Evolutionary conservation across 2,888 invertebrate genomes (phyloP).

Genomic region (Antitype chi): DNA sequence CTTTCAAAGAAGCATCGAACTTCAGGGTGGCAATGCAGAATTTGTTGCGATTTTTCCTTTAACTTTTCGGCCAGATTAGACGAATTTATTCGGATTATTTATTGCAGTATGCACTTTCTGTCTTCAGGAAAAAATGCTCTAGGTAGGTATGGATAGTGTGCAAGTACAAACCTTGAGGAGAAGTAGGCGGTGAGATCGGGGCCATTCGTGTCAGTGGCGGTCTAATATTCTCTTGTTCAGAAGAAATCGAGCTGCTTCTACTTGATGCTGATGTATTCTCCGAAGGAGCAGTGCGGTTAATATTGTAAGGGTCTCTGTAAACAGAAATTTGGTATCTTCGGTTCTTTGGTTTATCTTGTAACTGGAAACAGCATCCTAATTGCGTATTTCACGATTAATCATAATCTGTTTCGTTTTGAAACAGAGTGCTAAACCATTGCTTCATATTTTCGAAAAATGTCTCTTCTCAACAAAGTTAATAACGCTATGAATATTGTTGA

Average conservation of each 20-base stretch:
- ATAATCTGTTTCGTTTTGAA: too few species aligned
- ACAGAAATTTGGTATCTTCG: neutral
- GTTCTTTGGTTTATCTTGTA: too few species aligned
- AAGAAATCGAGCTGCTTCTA: constrained; percentile 87
- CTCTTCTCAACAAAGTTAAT: too few species aligned
- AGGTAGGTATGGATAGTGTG: too few species aligned
- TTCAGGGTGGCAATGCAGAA: neutral
- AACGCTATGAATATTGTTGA: too few species aligned
- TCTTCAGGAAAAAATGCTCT: neutral
- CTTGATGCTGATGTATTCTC: constrained; percentile 86
- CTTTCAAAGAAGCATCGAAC: neutral
- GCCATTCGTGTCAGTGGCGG: constrained; percentile 87
- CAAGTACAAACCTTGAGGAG: constrained; percentile 81
- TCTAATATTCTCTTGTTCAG: constrained; percentile 86
- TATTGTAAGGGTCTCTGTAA: constrained; percentile 71
- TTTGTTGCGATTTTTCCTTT: neutral
- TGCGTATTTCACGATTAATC: too few species aligned
- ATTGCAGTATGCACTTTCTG: neutral
- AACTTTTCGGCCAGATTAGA: neutral
- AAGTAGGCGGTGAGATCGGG: constrained; percentile 86
- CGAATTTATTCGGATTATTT: neutral
- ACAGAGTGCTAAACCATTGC: too few species aligned
- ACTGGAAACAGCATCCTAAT: too few species aligned
- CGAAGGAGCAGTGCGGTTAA: constrained; percentile 75
- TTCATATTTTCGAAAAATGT: too few species aligned